A percentile compares a stretch with the other conserved stretches of the same genome.
Evolutionary conservation across 2,113 vertebrate species (phyloP).

Genomic region (Egretta garzetta): DNA sequence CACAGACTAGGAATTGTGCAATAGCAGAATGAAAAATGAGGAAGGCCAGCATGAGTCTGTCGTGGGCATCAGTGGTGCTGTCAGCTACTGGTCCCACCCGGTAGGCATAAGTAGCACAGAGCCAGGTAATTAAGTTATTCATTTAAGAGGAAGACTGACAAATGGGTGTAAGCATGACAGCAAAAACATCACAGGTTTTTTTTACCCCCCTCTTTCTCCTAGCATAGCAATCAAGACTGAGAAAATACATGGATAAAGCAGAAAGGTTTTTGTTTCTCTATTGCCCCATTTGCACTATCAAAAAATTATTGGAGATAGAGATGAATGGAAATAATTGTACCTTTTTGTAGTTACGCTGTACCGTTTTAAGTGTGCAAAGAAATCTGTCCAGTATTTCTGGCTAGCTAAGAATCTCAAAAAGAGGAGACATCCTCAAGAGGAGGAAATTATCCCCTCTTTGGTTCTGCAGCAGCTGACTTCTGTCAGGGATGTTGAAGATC

Average conservation of each 20-base stretch:
- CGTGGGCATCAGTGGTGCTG: not conserved
- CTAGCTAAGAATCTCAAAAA: not conserved
- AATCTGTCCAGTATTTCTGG: not conserved
- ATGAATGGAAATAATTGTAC: not conserved
- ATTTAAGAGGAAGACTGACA: not conserved
- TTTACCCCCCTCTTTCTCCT: not conserved
- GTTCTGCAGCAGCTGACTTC: not conserved
- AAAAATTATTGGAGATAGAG: not conserved
- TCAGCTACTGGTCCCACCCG: not conserved
- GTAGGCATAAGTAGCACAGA: not conserved
- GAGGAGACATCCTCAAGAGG: not conserved
- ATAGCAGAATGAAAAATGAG: not conserved
- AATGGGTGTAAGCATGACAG: not conserved
- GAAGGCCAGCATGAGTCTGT: not conserved
- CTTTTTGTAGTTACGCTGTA: not conserved
- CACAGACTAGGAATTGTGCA: not conserved
- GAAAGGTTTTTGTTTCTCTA: rapidly evolving
- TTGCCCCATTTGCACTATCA: not conserved
- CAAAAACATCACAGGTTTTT: not conserved
- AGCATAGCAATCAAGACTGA: not conserved
- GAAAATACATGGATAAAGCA: not conserved
- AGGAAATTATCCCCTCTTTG: not conserved
- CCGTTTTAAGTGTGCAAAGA: not conserved
- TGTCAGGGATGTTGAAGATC: not conserved
- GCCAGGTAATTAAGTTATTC: not conserved